A percentile compares a stretch with the other conserved stretches of the same genome.
phyloP scores from a whole-genome alignment of 2,888 invertebrate species.

The Hirtodrosophila alboralis region DNA sequence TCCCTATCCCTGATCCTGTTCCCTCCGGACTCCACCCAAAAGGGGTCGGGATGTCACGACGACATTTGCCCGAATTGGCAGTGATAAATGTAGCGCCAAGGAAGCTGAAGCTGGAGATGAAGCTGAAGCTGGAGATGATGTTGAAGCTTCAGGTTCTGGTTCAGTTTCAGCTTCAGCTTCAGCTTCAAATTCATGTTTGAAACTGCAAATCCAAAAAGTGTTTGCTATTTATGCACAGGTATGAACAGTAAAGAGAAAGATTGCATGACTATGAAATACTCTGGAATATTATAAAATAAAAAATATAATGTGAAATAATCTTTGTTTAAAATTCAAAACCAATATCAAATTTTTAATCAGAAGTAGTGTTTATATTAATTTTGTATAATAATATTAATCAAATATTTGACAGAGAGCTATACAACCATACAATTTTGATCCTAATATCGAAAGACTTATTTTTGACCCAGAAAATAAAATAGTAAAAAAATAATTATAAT shows the following conservation, averaged over 20 bases:
- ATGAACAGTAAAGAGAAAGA: constrained; percentile 20
- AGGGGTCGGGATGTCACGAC: constrained; percentile 53
- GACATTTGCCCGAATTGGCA: constrained; percentile 64
- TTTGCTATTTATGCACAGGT: constrained; percentile 75
- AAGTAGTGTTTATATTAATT: too few species aligned
- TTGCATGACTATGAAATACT: constrained; percentile 6
- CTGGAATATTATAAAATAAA: neutral
- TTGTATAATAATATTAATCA: too few species aligned
- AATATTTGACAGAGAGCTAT: too few species aligned
- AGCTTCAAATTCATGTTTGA: constrained; percentile 46
- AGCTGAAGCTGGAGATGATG: constrained; percentile 30
- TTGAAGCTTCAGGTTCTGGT: constrained; percentile 14
- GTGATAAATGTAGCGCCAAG: constrained; percentile 71
- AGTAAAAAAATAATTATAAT: too few species aligned
- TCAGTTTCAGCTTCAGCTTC: constrained; percentile 32
- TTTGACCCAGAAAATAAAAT: too few species aligned
- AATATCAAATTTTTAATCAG: too few species aligned
- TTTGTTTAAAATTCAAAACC: too few species aligned
- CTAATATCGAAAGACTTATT: too few species aligned
- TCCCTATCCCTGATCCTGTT: constrained; percentile 8
- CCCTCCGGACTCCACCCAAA: constrained; percentile 12
- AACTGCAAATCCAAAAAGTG: constrained; percentile 63
- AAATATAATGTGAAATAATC: too few species aligned
- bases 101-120: constrained; percentile 29
- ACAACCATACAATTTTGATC: too few species aligned